Evolutionary conservation across 2,888 invertebrate species (phyloP).

Genomic region (Ichneumoninae sp.): DNA sequence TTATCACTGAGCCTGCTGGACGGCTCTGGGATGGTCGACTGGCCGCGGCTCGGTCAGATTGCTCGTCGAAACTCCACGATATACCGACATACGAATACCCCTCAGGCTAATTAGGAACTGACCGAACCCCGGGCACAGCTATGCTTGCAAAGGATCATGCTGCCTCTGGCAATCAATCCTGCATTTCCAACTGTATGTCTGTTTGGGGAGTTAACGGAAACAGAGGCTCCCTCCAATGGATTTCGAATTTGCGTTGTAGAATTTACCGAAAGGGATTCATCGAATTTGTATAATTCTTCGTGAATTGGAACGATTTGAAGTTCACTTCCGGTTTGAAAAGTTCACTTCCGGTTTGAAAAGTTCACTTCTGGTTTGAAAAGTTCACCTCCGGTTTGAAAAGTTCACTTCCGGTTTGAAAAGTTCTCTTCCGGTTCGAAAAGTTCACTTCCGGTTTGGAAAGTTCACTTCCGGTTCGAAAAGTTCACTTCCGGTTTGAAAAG

Average conservation of each 20-base stretch:
- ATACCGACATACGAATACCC: background rate
- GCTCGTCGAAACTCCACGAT: conserved; percentile 13
- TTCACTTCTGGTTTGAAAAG: too few species aligned
- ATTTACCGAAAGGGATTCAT: background rate
- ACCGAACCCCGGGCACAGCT: background rate
- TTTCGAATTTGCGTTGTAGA: background rate
- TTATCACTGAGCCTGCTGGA: conserved; percentile 45
- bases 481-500: too few species aligned
- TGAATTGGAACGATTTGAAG: background rate
- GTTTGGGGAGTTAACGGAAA: background rate
- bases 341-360: too few species aligned
- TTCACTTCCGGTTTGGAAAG: too few species aligned
- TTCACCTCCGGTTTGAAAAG: too few species aligned
- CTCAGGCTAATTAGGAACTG: background rate
- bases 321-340: too few species aligned
- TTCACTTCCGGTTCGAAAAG: too few species aligned
- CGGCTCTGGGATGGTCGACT: conserved; percentile 3
- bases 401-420: too few species aligned
- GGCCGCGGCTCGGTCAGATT: conserved; percentile 25
- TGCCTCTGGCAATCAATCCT: background rate
- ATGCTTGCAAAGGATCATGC: background rate
- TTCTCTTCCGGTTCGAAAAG: too few species aligned
- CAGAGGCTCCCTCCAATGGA: background rate
- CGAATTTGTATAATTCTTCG: background rate
- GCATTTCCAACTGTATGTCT: background rate